Base-by-base conservation (phyloP, 2,888 invertebrate species). In the Dinocampus coccinellae region DNA sequence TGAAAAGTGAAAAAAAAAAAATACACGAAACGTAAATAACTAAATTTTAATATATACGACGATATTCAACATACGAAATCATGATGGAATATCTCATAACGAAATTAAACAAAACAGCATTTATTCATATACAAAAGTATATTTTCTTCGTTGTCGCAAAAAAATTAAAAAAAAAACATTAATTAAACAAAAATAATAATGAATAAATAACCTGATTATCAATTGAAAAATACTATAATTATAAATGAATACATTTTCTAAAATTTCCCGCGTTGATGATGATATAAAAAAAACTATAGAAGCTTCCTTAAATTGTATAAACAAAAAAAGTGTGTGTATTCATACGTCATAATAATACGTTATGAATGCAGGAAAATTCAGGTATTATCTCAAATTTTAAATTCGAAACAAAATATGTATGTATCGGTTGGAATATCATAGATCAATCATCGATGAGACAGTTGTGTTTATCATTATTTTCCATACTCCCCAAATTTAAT, bases 61-160 rank as follows among this genome's bases (percentile, higher is more conserved):
- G 39, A 52, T 68, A 29, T 68, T 69, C 36, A 53, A 24, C n/a
- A 68, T 47, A 61, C 47, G 2, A 47, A 33, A 13, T 47, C 16
- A 77, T 79, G 78, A 77, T n/a, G n/a, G n/a, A n/a, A n/a, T 77
- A 78, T 78, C 75, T 80, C 78, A 76, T 70, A 61, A 73, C 69
- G 73, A 78, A 74, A 75, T 79, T 82, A 78, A 77, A 82, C 47
- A 20, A 47, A 16, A 16, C 1, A 2, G n/a, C 39, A n/a, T 16
- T n/a, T 11, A 42, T 20, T 47, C 16, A 47, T 20, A 81, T 80
- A 68, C 76, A 77, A 79, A 77, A 80, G 67, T 79, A 79, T 81
- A 82, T 81, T 83, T 81, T 80, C 79, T 81, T 78, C 75, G 79
- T 79, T 80, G 79, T 80, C 81, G 80, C 79, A 76, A 70, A 74